Evolutionary conservation across 2,888 invertebrate genomes (phyloP).

Genomic region (Coelopa pilipes): DNA sequence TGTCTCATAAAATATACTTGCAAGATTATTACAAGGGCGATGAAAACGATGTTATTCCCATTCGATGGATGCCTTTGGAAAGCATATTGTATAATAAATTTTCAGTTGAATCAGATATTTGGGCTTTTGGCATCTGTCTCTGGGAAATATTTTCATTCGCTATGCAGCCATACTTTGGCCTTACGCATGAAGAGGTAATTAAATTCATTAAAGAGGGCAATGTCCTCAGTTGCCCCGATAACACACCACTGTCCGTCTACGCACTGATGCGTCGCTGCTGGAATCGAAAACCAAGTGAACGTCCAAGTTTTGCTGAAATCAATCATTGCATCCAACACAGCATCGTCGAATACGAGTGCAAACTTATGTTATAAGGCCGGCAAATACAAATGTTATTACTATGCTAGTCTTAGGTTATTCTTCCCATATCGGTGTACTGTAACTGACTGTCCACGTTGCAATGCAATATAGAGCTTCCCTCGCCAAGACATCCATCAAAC

Average conservation of each 20-base stretch:
- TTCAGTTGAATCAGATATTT: conserved; percentile 95
- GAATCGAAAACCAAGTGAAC: conserved; percentile 84
- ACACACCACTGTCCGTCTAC: conserved; percentile 86
- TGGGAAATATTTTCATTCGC: conserved; percentile 99
- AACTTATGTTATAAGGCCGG: conserved; percentile 58
- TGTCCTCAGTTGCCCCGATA: conserved; percentile 89
- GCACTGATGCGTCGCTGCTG: conserved; percentile 95
- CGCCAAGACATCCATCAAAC: too few relatives aligned
- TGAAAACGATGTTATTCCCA: conserved; percentile 95
- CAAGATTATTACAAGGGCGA: conserved; percentile 96
- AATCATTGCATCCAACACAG: conserved; percentile 82
- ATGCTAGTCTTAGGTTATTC: too few relatives aligned
- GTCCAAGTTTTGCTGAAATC: conserved; percentile 87
- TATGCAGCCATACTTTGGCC: conserved; percentile 94
- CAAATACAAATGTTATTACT: too few relatives aligned
- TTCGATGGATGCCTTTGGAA: conserved; percentile 98
- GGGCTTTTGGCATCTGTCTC: conserved; percentile 95
- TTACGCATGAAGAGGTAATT: conserved; percentile 97
- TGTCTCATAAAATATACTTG: conserved; percentile 94
- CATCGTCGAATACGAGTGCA: conserved; percentile 64
- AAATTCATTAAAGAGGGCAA: conserved; percentile 94
- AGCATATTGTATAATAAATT: conserved; percentile 97
- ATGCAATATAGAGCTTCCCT: too few relatives aligned
- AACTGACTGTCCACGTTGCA: too few relatives aligned
- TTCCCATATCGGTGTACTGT: too few relatives aligned